Percentiles rank a stretch among this genome's conserved stretches.
These are phyloP conservation scores for Danio tinwini DNA, from an alignment of 2,797 vertebrate species.

Conservation along the genomic window DNA sequence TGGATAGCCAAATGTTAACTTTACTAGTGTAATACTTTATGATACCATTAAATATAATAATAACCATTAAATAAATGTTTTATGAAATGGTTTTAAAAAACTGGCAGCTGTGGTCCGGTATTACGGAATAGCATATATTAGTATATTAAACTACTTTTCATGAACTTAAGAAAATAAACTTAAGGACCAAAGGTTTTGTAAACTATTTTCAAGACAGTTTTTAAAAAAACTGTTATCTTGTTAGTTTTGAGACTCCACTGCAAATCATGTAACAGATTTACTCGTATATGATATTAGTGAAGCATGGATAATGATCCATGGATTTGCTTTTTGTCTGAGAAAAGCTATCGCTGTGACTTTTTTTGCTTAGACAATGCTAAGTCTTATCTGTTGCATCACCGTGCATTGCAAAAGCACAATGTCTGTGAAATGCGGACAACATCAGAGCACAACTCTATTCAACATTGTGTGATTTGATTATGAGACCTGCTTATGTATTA, in stretches of 20 bases:
- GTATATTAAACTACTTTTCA: no score
- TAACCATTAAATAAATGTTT: no score
- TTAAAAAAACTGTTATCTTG: no score
- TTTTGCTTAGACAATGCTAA: background rate
- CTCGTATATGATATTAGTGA: background rate
- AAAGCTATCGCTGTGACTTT: slow-evolving; percentile 4
- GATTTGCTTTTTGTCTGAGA: slow-evolving; percentile 1
- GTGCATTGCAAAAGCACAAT: background rate
- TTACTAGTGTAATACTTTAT: no score
- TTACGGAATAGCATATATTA: no score
- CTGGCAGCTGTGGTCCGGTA: no score
- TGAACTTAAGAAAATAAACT: no score
- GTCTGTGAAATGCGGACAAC: background rate
- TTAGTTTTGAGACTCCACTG: no score
- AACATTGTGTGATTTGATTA: slow-evolving; percentile 5
- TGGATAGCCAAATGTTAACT: background rate
- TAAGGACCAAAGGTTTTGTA: no score
- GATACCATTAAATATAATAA: no score
- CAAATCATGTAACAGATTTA: background rate
- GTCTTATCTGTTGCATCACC: slow-evolving; percentile 8
- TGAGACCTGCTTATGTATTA: background rate
- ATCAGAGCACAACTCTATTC: background rate
- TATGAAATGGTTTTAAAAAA: no score
- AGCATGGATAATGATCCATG: slow-evolving; percentile 3
- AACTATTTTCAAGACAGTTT: no score